A percentile compares a stretch with the other conserved stretches of the same genome.
phyloP scores from a whole-genome alignment of 2,113 vertebrate species.

The Melanocharis versteri region DNA sequence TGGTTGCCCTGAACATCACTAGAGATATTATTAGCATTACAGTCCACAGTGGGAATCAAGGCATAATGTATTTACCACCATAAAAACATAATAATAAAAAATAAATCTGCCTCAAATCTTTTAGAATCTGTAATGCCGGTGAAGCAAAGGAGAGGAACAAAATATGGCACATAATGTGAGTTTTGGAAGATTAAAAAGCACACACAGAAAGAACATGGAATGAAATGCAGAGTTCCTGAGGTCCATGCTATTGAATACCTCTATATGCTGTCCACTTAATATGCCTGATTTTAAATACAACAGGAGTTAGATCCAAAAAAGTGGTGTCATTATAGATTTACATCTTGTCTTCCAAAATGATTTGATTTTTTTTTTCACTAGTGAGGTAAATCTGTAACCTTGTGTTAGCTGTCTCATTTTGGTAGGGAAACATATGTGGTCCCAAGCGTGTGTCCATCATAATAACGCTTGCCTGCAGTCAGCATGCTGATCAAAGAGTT shows the following conservation, averaged over 20 bases:
- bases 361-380: not conserved
- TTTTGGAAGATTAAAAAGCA: not conserved
- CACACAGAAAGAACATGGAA: not conserved
- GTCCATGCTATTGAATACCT: not conserved
- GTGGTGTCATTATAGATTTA: not conserved
- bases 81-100: not conserved
- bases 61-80: not conserved
- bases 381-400: not conserved
- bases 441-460: not conserved
- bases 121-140: not conserved
- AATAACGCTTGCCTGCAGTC: not conserved
- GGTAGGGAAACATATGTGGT: accelerated
- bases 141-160: not conserved
- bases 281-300: not conserved
- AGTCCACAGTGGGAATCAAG: not conserved
- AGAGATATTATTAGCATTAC: not conserved
- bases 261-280: accelerated
- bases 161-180: not conserved
- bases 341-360: not conserved
- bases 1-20: not conserved
- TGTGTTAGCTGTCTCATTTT: not conserved
- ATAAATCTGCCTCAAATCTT: not conserved
- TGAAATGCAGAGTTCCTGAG: not conserved
- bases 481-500: not conserved
- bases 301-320: not conserved